Percentiles rank a stretch among this genome's conserved stretches.
Evolutionary conservation across 2,888 invertebrate genomes (phyloP).

Genomic region (Ectemnius cavifrons): DNA sequence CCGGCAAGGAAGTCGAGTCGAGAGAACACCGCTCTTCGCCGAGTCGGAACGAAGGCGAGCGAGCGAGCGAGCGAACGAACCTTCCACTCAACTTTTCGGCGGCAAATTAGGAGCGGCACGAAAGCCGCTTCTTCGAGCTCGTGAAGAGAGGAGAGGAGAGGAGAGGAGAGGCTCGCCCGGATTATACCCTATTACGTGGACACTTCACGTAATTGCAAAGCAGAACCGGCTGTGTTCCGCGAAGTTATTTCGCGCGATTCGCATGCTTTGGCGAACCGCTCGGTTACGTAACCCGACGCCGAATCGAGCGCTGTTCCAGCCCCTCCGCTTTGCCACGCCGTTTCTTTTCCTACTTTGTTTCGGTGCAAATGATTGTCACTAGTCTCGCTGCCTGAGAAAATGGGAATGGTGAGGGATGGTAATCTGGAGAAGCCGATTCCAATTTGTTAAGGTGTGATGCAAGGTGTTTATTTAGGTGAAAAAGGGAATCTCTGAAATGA

Average conservation of each 20-base stretch:
- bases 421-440: too few species aligned
- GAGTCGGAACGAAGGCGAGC: conserved; percentile 12
- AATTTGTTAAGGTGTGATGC: too few species aligned
- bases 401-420: too few species aligned
- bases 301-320: conserved; percentile 18
- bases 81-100: conserved; percentile 12
- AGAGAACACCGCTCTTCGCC: too few species aligned
- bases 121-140: conserved; percentile 22
- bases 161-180: too few species aligned
- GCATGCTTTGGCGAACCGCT: conserved; percentile 44
- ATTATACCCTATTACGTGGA: conserved; percentile 2
- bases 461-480: too few species aligned
- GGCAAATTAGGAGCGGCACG: conserved; percentile 24
- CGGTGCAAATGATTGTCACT: too few species aligned
- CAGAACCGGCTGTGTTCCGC: conserved; percentile 13
- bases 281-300: conserved; percentile 41
- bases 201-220: conserved; percentile 27
- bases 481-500: too few species aligned
- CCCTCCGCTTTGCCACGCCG: too few species aligned
- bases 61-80: conserved; percentile 4
- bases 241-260: conserved; percentile 23
- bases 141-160: neutral
- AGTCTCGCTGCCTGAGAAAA: too few species aligned
- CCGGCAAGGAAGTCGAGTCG: too few species aligned
- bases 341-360: too few species aligned